Evolutionary conservation across 2,888 invertebrate species (phyloP).

Genomic region (Sphaerophoria rueppellii): DNA sequence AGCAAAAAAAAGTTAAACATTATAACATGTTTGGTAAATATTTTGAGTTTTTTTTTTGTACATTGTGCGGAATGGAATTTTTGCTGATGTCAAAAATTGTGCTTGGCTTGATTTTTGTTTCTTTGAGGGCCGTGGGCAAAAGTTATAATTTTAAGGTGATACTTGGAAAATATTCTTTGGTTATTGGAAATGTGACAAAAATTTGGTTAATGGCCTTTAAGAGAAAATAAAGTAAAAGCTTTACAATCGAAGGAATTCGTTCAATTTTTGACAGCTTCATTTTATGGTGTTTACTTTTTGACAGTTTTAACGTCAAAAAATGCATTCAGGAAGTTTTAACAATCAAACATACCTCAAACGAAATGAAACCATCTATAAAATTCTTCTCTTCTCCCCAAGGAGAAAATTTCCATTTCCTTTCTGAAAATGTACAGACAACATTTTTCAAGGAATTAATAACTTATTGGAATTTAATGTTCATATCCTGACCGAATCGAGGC

Average conservation of each 20-base stretch:
- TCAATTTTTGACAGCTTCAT: too few relatives aligned
- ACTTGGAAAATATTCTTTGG: slow-evolving; percentile 56
- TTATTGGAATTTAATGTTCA: slow-evolving; percentile 25
- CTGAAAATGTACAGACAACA: neutral
- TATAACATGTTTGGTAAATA: slow-evolving; percentile 52
- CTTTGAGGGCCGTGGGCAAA: neutral
- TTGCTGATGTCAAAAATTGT: slow-evolving; percentile 13
- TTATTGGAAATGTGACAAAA: slow-evolving; percentile 39
- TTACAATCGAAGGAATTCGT: too few relatives aligned
- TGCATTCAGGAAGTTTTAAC: neutral
- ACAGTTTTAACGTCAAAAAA: too few relatives aligned
- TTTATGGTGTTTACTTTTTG: too few relatives aligned
- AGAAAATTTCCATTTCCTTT: neutral
- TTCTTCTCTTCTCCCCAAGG: too few relatives aligned
- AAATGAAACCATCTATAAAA: neutral
- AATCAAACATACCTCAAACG: slow-evolving; percentile 6
- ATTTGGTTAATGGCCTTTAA: slow-evolving; percentile 1
- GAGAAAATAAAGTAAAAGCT: too few relatives aligned
- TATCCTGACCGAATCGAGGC: slow-evolving; percentile 6
- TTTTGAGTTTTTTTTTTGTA: slow-evolving; percentile 15
- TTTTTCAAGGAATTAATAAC: neutral
- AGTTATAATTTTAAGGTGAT: slow-evolving; percentile 55
- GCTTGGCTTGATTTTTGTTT: slow-evolving; percentile 4
- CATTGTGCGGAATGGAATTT: slow-evolving; percentile 38
- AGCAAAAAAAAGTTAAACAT: slow-evolving; percentile 51